Evolutionary conservation across 2,113 vertebrate genomes (phyloP), one percentile per base, ranked within the genome.

Genomic region (Baryphthengus martii): DNA sequence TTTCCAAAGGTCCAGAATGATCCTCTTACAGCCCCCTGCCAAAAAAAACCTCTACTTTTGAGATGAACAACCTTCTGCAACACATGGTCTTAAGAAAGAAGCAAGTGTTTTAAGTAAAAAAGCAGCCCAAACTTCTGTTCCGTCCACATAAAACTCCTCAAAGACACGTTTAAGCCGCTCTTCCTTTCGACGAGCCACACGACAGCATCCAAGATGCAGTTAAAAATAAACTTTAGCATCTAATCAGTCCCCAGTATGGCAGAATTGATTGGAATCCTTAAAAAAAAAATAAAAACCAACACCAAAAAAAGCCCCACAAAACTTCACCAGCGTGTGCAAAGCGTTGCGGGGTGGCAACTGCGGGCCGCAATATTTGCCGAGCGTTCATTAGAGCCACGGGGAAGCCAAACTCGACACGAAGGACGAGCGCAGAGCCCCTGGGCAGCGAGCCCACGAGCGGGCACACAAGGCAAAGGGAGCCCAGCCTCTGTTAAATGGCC

Each of bases 271-370:
- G n/a, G 75, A 53, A 31, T 13, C 40, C 61, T 93, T 10, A 55
- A 29, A 29, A n/a, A 24, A 31, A 15, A 55, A 29, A 29, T 29
- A 24, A 31, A 15, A 18, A 53, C 35, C 18, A 78, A 6, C 28
- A 18, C n/a, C n/a, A 14, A 49, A 23, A 17, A 17, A 1, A 23
- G 0, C 7, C 17, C 44, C 39, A 11, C 13, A 74, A 92, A 85
- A 50, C 61, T 28, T 95, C 84, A 87, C 92, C 49, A 39, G 65
- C 6, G 52, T 63, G 93, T 95, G 90, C 89, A 97, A 97, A 95
- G 80, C 44, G 56, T 70, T 81, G 58, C 21, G 28, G 97, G 95
- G 95, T 61, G 95, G 90, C 40, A 25, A 50, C 94, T 94, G 95
- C 93, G 70, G 4, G 56, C 88, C 42, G 78, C 77, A 78, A 92